Percentiles rank a stretch among this genome's conserved stretches.
Evolutionary conservation across 2,113 vertebrate species (phyloP).

Genomic region (Gymnorhina tibicen): DNA sequence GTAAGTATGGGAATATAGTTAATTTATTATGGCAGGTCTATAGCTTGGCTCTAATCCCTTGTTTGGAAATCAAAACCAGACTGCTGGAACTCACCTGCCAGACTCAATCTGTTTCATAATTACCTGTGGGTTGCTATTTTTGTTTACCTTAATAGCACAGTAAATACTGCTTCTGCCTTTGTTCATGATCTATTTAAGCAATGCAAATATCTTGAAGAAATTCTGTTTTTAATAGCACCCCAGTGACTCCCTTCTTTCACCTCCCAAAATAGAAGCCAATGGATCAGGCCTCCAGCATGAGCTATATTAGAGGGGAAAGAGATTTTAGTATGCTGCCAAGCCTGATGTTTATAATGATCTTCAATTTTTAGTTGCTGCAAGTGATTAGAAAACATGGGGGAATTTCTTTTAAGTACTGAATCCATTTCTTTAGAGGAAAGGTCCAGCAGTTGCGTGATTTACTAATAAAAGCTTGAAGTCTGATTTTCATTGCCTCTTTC

Average conservation of each 20-base stretch:
- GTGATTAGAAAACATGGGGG: constrained; percentile 6
- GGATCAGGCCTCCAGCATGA: constrained; percentile 19
- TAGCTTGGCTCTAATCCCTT: constrained; percentile 35
- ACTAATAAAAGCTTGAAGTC: background rate
- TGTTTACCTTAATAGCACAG: constrained; percentile 61
- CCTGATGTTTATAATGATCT: constrained; percentile 30
- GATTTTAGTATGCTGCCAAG: constrained; percentile 24
- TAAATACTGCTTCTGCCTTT: constrained; percentile 46
- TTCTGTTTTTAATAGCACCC: constrained; percentile 3
- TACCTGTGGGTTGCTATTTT: constrained; percentile 58
- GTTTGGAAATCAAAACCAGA: constrained; percentile 28
- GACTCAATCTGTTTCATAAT: constrained; percentile 44
- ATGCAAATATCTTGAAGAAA: constrained; percentile 27
- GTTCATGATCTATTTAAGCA: constrained; percentile 34
- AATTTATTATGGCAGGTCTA: constrained; percentile 55
- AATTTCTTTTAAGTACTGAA: background rate
- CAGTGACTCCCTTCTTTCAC: constrained; percentile 28
- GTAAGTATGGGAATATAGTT: constrained; percentile 10
- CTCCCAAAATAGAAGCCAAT: constrained; percentile 47
- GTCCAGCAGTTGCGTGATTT: background rate
- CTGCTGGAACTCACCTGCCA: constrained; percentile 20
- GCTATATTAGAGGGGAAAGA: constrained; percentile 11
- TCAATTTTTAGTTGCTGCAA: constrained; percentile 26
- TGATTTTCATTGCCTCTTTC: background rate
- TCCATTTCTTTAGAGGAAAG: background rate